Evolutionary conservation across 2,797 vertebrate species (phyloP).

Genomic region (Xenops minutus): DNA sequence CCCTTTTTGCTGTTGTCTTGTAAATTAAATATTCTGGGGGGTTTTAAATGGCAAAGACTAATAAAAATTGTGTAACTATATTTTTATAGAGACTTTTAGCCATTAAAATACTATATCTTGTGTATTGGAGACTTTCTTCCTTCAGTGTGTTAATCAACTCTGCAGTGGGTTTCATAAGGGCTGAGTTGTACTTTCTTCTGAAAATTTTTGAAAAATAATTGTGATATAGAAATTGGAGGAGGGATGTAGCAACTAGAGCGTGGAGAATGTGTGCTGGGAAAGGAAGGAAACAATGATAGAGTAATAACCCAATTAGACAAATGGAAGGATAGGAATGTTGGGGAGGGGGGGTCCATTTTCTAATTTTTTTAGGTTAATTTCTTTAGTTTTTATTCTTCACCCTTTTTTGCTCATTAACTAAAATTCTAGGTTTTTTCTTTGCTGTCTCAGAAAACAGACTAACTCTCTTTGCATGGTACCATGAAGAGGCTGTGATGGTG

Average conservation of each 20-base stretch:
- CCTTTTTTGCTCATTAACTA: background rate
- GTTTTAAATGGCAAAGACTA: background rate
- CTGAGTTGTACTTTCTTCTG: background rate
- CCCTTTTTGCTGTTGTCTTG: background rate
- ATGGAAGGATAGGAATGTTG: background rate
- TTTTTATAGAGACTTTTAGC: background rate
- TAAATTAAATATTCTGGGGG: background rate
- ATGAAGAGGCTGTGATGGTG: background rate
- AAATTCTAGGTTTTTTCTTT: background rate
- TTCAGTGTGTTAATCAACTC: background rate
- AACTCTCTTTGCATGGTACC: background rate
- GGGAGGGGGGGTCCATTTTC: accelerated
- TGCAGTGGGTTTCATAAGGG: background rate
- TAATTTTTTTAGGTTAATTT: background rate
- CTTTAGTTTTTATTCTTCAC: background rate
- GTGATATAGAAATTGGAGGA: background rate
- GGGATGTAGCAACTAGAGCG: accelerated
- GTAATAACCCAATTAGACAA: background rate
- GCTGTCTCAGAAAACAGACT: background rate
- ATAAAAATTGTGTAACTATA: background rate
- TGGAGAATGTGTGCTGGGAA: background rate
- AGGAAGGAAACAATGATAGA: background rate
- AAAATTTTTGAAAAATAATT: background rate
- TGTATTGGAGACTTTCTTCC: background rate
- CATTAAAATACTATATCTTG: background rate